Percentiles rank a stretch among this genome's conserved stretches.
phyloP scores from a whole-genome alignment of 1,140 invertebrate species.

The Zaprionus vittiger region DNA sequence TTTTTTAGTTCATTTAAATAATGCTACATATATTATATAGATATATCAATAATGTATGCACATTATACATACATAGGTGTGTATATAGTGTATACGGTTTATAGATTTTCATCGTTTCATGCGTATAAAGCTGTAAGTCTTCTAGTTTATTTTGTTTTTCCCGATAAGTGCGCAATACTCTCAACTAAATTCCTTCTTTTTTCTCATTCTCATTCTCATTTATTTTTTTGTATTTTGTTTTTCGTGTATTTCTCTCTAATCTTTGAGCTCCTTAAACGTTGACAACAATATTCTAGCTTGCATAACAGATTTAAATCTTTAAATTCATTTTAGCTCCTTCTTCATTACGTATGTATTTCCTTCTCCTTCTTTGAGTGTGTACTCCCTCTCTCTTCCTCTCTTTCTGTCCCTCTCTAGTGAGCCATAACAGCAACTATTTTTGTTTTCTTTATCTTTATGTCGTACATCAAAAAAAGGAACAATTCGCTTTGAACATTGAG shows the following conservation, averaged over 20 bases:
- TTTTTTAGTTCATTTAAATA: constrained; percentile 67
- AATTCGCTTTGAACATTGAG: constrained; percentile 82
- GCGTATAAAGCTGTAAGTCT: constrained; percentile 83
- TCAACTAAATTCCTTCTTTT: constrained; percentile 76
- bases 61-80: constrained; percentile 47
- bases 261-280: constrained; percentile 26
- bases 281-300: constrained; percentile 39
- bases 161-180: constrained; percentile 71
- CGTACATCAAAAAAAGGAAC: constrained; percentile 75
- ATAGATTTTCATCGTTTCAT: constrained; percentile 70
- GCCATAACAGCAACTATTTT: constrained; percentile 39
- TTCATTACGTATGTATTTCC: constrained; percentile 42
- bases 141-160: constrained; percentile 65
- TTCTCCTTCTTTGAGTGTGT: too few relatives aligned
- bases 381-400: too few relatives aligned
- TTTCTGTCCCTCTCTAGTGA: constrained; percentile 15
- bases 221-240: background rate
- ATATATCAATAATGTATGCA: constrained; percentile 2
- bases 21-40: constrained; percentile 61
- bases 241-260: constrained; percentile 29
- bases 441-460: constrained; percentile 37
- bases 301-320: constrained; percentile 39
- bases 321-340: constrained; percentile 35
- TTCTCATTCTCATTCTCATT: background rate
- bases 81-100: constrained; percentile 40